These are phyloP conservation scores for Acanthopagrus latus DNA, from an alignment of 2,797 vertebrate genomes.

Conservation along the genomic window DNA sequence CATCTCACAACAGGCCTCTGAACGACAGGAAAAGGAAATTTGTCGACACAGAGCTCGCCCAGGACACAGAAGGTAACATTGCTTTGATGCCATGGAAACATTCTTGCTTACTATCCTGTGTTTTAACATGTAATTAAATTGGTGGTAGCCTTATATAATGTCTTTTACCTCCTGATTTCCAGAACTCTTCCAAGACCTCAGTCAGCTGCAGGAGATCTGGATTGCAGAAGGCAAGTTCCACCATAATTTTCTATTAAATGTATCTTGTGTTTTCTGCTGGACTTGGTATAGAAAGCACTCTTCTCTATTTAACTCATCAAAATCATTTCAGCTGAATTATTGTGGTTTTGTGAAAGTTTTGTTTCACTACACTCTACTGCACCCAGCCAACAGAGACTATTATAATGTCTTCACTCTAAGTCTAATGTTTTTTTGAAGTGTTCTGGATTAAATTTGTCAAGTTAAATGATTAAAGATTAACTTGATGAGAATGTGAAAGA, in stretches of 20 bases:
- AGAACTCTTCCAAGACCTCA: constrained; percentile 98
- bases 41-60: constrained; percentile 94
- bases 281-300: not conserved
- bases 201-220: constrained; percentile 98
- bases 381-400: not conserved
- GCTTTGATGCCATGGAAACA: not conserved
- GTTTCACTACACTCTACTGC: not conserved
- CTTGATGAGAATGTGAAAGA: constrained; percentile 45
- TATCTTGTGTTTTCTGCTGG: not conserved
- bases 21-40: constrained; percentile 95
- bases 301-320: not conserved
- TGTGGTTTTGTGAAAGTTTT: not conserved
- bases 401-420: not conserved
- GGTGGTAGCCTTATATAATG: not conserved
- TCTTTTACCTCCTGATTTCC: constrained; percentile 24
- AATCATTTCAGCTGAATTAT: not conserved
- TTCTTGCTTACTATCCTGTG: too few relatives aligned
- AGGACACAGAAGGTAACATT: constrained; percentile 94
- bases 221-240: constrained; percentile 93
- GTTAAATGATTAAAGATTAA: constrained; percentile 63
- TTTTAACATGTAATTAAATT: not conserved
- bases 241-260: not conserved
- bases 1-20: constrained; percentile 82
- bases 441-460: constrained; percentile 18
- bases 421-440: not conserved